These are phyloP conservation scores for Chelonia mydas DNA, from an alignment of 2,797 vertebrate genomes.

Conservation along the genomic window DNA sequence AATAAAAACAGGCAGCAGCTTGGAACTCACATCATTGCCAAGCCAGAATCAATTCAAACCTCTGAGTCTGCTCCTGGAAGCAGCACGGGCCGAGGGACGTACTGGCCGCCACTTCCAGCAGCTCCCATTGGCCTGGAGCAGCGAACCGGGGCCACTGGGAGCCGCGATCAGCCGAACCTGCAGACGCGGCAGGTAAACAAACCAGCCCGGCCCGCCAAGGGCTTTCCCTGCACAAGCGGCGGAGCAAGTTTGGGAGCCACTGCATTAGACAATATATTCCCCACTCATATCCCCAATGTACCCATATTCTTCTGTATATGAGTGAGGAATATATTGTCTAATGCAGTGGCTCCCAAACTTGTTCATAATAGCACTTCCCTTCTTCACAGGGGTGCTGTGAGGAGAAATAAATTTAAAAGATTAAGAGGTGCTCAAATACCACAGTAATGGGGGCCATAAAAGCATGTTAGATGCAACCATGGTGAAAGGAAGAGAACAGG, in stretches of 20 bases:
- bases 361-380: neutral
- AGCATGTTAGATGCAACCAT: neutral
- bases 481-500: neutral
- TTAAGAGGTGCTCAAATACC: neutral
- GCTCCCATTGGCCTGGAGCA: no score
- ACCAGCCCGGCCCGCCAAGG: no score
- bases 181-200: no score
- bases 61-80: neutral
- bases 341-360: no score
- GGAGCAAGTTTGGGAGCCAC: neutral
- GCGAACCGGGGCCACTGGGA: no score
- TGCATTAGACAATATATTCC: neutral
- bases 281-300: neutral
- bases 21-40: neutral
- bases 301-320: no score
- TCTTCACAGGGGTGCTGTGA: neutral
- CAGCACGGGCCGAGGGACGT: no score
- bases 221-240: no score
- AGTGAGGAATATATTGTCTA: no score
- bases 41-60: neutral
- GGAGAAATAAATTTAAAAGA: neutral
- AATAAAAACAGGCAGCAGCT: neutral
- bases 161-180: no score
- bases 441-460: neutral
- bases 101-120: no score